These are phyloP conservation scores for Andrena bucephala DNA, from an alignment of 2,888 invertebrate genomes.

Conservation along the genomic window DNA sequence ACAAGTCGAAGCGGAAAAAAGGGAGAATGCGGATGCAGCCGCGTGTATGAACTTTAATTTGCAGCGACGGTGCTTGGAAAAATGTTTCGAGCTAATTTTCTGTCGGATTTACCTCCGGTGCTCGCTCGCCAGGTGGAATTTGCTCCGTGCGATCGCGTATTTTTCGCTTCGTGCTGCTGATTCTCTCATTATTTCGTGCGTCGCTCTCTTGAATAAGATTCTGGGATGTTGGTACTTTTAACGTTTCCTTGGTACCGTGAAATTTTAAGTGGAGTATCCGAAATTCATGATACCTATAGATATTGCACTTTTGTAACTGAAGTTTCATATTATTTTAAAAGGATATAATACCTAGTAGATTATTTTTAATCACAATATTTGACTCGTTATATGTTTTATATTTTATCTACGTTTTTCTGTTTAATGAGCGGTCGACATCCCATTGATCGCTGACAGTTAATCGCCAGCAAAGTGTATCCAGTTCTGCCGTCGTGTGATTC, in stretches of 20 bases:
- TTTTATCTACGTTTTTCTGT: too few species aligned
- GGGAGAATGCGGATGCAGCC: constrained; percentile 44
- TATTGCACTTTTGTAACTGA: too few species aligned
- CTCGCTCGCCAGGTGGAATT: constrained; percentile 21
- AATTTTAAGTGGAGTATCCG: too few species aligned
- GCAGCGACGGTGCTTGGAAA: constrained; percentile 75
- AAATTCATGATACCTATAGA: too few species aligned
- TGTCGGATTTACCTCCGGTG: constrained; percentile 36
- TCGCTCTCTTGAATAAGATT: too few species aligned
- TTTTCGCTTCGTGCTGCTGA: neutral
- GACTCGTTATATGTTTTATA: too few species aligned
- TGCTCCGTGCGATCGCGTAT: constrained; percentile 3
- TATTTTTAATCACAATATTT: too few species aligned
- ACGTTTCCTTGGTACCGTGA: too few species aligned
- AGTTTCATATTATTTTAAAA: too few species aligned
- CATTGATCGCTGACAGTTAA: neutral
- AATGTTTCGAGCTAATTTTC: constrained; percentile 80
- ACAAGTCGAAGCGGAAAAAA: constrained; percentile 39
- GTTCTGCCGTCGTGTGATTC: neutral
- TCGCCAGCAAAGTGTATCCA: neutral
- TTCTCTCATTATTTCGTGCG: neutral
- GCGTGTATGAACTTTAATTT: constrained; percentile 79
- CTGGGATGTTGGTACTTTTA: too few species aligned
- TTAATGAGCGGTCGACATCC: neutral
- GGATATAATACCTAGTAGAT: too few species aligned